A percentile compares a stretch with the other conserved stretches of the same genome.
These are phyloP conservation scores for Pelecanoides urinatrix DNA, from an alignment of 2,113 vertebrate genomes.

Conservation along the genomic window DNA sequence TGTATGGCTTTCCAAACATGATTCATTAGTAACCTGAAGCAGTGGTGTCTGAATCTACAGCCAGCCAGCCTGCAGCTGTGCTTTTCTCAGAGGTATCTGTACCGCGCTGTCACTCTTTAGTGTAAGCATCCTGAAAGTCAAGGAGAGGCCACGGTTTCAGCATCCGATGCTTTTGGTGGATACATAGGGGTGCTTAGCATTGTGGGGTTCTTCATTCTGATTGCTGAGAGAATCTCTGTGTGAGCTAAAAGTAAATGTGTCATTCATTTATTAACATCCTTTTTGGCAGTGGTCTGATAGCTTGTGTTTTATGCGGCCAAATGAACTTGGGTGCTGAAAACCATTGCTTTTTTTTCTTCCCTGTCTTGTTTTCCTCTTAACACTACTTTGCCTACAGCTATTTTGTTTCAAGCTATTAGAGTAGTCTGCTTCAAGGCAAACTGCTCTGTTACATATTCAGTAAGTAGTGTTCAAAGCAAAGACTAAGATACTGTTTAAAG, in stretches of 20 bases:
- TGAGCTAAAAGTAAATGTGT: not conserved
- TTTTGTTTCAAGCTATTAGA: not conserved
- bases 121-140: not conserved
- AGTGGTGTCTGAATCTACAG: not conserved
- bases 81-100: not conserved
- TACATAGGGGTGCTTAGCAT: not conserved
- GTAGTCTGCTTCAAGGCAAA: not conserved
- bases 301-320: not conserved
- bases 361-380: not conserved
- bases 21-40: not conserved
- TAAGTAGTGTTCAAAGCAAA: not conserved
- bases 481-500: not conserved
- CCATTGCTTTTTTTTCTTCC: not conserved
- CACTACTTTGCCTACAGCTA: not conserved
- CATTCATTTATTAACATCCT: not conserved
- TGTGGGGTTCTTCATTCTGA: not conserved
- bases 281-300: not conserved
- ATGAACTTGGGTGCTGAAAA: not conserved
- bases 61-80: not conserved
- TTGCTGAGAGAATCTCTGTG: not conserved
- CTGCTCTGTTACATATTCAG: not conserved
- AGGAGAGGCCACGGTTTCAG: fast-evolving
- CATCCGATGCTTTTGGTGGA: not conserved
- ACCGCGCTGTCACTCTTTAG: fast-evolving
- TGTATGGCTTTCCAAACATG: not conserved